phyloP scores from a whole-genome alignment of 2,888 invertebrate species.

The Odontocerum albicorne region DNA sequence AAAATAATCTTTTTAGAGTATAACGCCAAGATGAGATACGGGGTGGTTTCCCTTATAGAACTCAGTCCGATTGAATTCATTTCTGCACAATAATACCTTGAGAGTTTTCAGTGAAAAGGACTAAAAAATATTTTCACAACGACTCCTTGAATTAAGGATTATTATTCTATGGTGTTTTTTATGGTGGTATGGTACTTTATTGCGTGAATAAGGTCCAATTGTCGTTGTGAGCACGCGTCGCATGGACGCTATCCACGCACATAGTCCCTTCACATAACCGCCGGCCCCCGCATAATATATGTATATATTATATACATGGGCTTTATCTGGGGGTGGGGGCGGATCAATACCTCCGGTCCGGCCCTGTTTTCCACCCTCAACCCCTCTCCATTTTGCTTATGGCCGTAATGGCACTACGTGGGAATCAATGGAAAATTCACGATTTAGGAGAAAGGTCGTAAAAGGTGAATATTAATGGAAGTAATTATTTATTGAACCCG shows the following conservation, averaged over 20 bases:
- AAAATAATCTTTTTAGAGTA: no score
- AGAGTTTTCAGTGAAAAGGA: no score
- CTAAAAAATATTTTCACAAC: no score
- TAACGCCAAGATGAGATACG: no score
- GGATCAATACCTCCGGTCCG: conserved; percentile 34
- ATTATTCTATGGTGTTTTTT: no score
- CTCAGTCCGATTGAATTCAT: no score
- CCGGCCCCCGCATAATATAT: not conserved
- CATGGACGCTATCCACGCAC: not conserved
- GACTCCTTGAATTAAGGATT: no score
- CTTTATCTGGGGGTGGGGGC: conserved; percentile 7
- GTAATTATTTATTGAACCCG: no score
- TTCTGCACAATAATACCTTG: no score
- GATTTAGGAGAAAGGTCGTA: not conserved
- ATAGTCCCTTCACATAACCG: not conserved
- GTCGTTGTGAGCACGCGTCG: not conserved
- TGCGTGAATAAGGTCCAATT: not conserved
- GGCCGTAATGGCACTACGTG: not conserved
- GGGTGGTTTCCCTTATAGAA: no score
- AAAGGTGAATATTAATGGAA: no score
- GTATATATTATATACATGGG: not conserved
- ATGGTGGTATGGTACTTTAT: not conserved
- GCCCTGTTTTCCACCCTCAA: conserved; percentile 20
- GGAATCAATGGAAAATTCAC: not conserved
- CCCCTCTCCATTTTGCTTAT: conserved; percentile 1